Conservation (phyloP, 2,797 vertebrate genomes). For the Crypturellus tataupa region DNA sequence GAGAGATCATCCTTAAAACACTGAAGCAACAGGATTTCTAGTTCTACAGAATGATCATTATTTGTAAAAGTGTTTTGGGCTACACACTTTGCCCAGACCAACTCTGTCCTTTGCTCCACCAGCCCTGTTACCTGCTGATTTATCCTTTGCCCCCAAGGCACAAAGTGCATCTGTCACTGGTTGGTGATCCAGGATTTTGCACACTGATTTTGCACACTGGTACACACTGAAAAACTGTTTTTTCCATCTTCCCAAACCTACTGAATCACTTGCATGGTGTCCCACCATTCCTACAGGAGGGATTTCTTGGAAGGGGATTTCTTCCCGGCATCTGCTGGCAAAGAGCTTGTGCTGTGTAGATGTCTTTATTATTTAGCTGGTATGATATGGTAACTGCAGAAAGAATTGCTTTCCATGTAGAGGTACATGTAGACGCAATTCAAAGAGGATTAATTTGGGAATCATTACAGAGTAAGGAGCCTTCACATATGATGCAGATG, state of each 20-base stretch:
- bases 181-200: background rate
- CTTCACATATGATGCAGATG: background rate
- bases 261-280: background rate
- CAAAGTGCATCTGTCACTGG: background rate
- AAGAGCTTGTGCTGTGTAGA: background rate
- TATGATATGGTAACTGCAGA: background rate
- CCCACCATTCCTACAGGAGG: background rate
- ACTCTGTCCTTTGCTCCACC: background rate
- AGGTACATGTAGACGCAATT: background rate
- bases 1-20: background rate
- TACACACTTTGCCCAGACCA: fast-evolving
- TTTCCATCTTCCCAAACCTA: background rate
- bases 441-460: background rate
- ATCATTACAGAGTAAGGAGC: background rate
- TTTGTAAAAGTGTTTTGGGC: background rate
- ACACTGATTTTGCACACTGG: background rate
- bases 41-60: background rate
- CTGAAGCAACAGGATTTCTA: background rate
- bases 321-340: background rate
- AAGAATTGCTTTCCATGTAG: background rate
- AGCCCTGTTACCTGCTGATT: background rate
- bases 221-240: fast-evolving
- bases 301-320: background rate
- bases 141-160: background rate
- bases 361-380: background rate